Base-by-base conservation (phyloP, 2,113 vertebrate genomes). In the Anarhynchus alexandrinus region DNA sequence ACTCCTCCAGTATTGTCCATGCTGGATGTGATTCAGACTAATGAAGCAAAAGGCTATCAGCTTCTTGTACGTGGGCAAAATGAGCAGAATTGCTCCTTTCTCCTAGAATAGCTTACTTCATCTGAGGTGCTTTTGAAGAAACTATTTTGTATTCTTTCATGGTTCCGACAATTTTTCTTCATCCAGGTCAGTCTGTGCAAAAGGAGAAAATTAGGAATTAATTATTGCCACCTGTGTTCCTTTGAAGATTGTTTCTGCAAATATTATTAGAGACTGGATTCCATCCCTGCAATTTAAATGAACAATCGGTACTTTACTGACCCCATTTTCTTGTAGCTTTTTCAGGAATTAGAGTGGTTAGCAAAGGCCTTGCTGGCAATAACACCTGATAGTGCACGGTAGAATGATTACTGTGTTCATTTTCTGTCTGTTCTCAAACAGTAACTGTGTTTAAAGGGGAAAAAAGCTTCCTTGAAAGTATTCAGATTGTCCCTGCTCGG, bases 221-320 rank as follows among this genome's bases (percentile, higher is more conserved):
- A 96, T 96, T 96, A 89, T 66, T 90, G 82, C 57, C 82, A 92
- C 91, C 64, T 83, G 62, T 86, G 76, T 67, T 87, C 52, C 77
- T 96, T 88, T 86, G 95, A 96, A 96, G 86, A 71, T 92, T 89
- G 38, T 86, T 96, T 95, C 84, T 93, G 59, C 69, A 97, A 97
- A 87, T 55, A 85, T 69, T 94, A 64, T 94, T 88, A 72, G 76
- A 90, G 66, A 43, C 82, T 95, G 92, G 62, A 91, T 87, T 94
- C 59, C 64, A 72, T 87, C 57, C n/a, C 73, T 92, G 80, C 82
- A 90, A 96, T 97, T 94, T 90, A 95, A 96, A 91, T 91, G 88
- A 88, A 92, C 77, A 91, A 77, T n/a, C 83, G 91, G 62, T 73
- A 61, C 49, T 86, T 95, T 80, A 57, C 78, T 93, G 93, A 90